Conservation (phyloP, 1,140 invertebrate species). For the Drosophila arawakana region DNA sequence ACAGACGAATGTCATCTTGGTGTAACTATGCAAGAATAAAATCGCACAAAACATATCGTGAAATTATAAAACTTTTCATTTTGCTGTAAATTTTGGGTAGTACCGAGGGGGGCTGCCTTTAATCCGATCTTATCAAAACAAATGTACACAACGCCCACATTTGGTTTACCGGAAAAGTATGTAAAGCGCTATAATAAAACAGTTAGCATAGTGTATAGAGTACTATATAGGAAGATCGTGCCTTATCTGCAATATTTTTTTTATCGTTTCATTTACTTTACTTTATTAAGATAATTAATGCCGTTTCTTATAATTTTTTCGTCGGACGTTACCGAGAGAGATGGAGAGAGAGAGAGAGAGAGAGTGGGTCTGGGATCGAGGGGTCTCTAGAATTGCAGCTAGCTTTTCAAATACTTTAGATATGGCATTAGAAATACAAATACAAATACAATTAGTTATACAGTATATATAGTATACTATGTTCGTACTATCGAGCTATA, state of each 20-base stretch:
- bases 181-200: too few species aligned
- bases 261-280: slow-evolving; percentile 33
- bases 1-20: slow-evolving; percentile 2
- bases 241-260: slow-evolving; percentile 14
- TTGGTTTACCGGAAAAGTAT: too few species aligned
- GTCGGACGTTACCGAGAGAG: slow-evolving; percentile 17
- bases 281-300: slow-evolving; percentile 48
- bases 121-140: too few species aligned
- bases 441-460: slow-evolving; percentile 49
- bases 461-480: slow-evolving; percentile 42
- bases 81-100: not conserved
- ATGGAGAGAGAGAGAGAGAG: not conserved
- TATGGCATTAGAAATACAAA: slow-evolving; percentile 46
- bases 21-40: slow-evolving; percentile 42
- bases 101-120: too few species aligned
- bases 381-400: slow-evolving; percentile 1
- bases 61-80: not conserved
- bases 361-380: not conserved
- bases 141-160: too few species aligned
- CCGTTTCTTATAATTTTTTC: slow-evolving; percentile 20
- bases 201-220: not conserved
- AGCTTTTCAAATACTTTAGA: slow-evolving; percentile 9
- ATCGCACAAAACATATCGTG: slow-evolving; percentile 50
- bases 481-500: slow-evolving; percentile 41
- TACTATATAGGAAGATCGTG: slow-evolving; percentile 6